phyloP scores from a whole-genome alignment of 2,888 invertebrate genomes.

The Monopis laevigella region DNA sequence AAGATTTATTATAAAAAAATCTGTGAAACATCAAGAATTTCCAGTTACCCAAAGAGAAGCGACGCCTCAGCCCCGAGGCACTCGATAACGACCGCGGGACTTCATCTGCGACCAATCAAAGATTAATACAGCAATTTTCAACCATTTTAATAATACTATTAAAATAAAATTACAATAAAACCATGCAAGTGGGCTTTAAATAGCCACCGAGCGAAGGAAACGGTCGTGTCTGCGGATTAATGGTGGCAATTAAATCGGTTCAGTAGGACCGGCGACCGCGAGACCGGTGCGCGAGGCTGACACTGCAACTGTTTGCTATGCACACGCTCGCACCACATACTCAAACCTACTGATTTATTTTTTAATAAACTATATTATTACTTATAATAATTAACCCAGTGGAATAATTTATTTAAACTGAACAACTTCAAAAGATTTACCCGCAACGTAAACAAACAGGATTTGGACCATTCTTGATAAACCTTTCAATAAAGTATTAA shows the following conservation, averaged over 20 bases:
- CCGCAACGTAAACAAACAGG: no score
- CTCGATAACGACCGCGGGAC: constrained; percentile 1
- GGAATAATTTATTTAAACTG: no score
- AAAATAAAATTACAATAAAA: constrained; percentile 20
- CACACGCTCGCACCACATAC: no score
- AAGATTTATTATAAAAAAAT: no score
- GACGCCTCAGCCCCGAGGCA: constrained; percentile 3
- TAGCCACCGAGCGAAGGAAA: constrained; percentile 28
- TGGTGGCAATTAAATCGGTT: constrained; percentile 46
- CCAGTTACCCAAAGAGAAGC: not conserved
- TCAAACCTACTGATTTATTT: no score
- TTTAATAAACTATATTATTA: no score
- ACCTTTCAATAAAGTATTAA: no score
- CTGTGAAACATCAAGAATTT: constrained; percentile 1
- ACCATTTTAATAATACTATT: constrained; percentile 22
- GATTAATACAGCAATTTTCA: constrained; percentile 16
- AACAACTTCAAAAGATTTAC: no score
- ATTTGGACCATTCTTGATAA: no score
- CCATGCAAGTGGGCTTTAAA: constrained; percentile 22
- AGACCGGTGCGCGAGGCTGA: constrained; percentile 4
- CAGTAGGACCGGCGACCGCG: constrained; percentile 26
- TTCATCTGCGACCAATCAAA: constrained; percentile 11
- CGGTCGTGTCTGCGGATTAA: constrained; percentile 37
- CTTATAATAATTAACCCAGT: no score
- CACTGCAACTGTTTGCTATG: no score